phyloP scores from a whole-genome alignment of 2,113 vertebrate species.

The Oryzias curvinotus region DNA sequence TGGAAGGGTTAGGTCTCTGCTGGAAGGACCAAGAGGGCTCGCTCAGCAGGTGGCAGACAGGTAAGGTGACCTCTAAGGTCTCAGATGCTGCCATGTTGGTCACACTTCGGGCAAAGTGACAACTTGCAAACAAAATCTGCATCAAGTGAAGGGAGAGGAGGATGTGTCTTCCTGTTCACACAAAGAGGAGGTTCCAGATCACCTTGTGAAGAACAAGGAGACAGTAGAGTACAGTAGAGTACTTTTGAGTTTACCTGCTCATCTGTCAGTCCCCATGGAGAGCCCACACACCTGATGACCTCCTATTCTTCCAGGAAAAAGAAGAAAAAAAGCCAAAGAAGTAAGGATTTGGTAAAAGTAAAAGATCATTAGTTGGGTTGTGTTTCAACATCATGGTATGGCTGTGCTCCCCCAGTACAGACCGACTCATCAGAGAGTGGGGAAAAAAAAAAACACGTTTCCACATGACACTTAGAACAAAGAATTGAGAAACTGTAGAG shows the following conservation, averaged over 20 bases:
- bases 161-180: slow-evolving; percentile 27
- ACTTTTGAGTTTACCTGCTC: slow-evolving; percentile 79
- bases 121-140: slow-evolving; percentile 23
- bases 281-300: slow-evolving; percentile 57
- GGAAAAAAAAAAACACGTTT: neutral
- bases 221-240: neutral
- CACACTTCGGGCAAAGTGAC: slow-evolving; percentile 6
- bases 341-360: slow-evolving; percentile 84
- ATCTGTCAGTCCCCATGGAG: slow-evolving; percentile 82
- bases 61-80: slow-evolving; percentile 40
- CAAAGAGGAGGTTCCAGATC: slow-evolving; percentile 33
- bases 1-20: slow-evolving; percentile 32
- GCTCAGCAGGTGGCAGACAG: slow-evolving; percentile 41
- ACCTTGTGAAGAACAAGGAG: slow-evolving; percentile 29
- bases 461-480: neutral
- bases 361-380: slow-evolving; percentile 90
- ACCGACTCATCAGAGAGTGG: slow-evolving; percentile 85
- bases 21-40: slow-evolving; percentile 35
- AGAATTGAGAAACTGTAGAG: slow-evolving; percentile 1
- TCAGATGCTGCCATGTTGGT: slow-evolving; percentile 20
- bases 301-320: slow-evolving; percentile 78
- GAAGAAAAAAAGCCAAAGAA: slow-evolving; percentile 63
- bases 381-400: slow-evolving; percentile 89
- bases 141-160: slow-evolving; percentile 13
- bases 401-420: slow-evolving; percentile 92